A percentile compares a stretch with the other conserved stretches of the same genome.
These are phyloP conservation scores for Danaus melanippus DNA, from an alignment of 1,140 invertebrate species.

Conservation along the genomic window DNA sequence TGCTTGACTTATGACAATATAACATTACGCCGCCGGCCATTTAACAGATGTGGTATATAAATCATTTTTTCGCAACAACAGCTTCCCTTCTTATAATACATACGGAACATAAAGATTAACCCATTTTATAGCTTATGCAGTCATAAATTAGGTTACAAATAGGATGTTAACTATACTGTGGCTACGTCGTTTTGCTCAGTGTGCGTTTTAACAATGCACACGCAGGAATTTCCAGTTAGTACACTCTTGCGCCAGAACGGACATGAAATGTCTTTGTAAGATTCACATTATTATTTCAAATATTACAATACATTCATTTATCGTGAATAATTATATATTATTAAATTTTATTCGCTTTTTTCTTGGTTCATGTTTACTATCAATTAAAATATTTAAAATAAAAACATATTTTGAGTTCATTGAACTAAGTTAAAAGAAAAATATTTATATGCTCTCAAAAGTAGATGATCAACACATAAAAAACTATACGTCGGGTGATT, in stretches of 20 bases:
- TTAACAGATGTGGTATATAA: conserved; percentile 57
- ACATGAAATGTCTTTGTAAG: conserved; percentile 11
- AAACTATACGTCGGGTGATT: too few relatives aligned
- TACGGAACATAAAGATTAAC: conserved; percentile 3
- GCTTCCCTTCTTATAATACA: conserved; percentile 9
- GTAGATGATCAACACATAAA: too few relatives aligned
- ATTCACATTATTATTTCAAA: too few relatives aligned
- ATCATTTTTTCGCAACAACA: conserved; percentile 65
- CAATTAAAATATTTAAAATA: too few relatives aligned
- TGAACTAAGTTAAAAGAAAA: too few relatives aligned
- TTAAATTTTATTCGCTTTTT: too few relatives aligned
- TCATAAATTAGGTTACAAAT: conserved; percentile 5
- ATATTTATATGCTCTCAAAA: too few relatives aligned
- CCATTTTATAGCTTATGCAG: conserved; percentile 6
- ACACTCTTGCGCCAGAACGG: conserved; percentile 21
- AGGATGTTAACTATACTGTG: conserved; percentile 3
- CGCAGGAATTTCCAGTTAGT: conserved; percentile 17
- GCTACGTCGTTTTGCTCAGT: conserved; percentile 10
- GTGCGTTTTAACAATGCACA: conserved; percentile 24
- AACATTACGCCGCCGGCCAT: conserved; percentile 30
- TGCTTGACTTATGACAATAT: conserved; percentile 26
- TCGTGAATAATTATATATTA: too few relatives aligned
- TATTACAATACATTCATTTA: too few relatives aligned
- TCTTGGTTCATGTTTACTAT: too few relatives aligned
- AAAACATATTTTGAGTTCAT: too few relatives aligned